Evolutionary conservation across 2,888 invertebrate genomes (phyloP).

Genomic region (Bedellia somnulentella): DNA sequence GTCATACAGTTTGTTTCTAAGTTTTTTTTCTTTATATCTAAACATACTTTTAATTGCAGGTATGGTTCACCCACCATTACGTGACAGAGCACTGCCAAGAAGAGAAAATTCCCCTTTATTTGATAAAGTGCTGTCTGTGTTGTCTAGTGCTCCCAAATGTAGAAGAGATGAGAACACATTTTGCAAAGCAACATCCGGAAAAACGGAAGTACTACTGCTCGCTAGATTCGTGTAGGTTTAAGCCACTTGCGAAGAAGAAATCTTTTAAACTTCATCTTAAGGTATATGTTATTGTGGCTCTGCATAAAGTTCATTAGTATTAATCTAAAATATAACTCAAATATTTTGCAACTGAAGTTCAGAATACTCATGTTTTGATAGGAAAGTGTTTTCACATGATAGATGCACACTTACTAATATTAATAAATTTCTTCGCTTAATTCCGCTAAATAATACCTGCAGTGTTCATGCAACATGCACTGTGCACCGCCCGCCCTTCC

Average conservation of each 20-base stretch:
- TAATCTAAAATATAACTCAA: too few relatives aligned
- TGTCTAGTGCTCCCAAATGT: slow-evolving; percentile 25
- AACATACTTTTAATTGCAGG: slow-evolving; percentile 18
- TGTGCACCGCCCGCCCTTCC: too few relatives aligned
- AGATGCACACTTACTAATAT: too few relatives aligned
- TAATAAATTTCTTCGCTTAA: too few relatives aligned
- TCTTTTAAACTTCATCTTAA: slow-evolving; percentile 45
- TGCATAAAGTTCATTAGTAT: too few relatives aligned
- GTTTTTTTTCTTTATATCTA: background rate
- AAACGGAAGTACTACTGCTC: slow-evolving; percentile 40
- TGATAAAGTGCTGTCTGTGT: slow-evolving; percentile 43
- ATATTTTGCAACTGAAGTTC: too few relatives aligned
- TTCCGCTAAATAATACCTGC: too few relatives aligned
- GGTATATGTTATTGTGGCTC: too few relatives aligned
- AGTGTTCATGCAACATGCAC: too few relatives aligned
- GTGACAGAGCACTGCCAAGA: slow-evolving; percentile 23
- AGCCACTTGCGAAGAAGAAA: slow-evolving; percentile 39
- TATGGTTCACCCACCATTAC: slow-evolving; percentile 42
- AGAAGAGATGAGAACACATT: slow-evolving; percentile 36
- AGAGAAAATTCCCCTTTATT: slow-evolving; percentile 15
- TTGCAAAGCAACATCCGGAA: slow-evolving; percentile 29
- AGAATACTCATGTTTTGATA: too few relatives aligned
- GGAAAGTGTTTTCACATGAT: too few relatives aligned
- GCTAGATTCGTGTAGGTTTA: slow-evolving; percentile 32
- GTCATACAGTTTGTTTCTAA: background rate